Base-by-base conservation (phyloP, 2,113 vertebrate species). In the Maccullochella peelii region DNA sequence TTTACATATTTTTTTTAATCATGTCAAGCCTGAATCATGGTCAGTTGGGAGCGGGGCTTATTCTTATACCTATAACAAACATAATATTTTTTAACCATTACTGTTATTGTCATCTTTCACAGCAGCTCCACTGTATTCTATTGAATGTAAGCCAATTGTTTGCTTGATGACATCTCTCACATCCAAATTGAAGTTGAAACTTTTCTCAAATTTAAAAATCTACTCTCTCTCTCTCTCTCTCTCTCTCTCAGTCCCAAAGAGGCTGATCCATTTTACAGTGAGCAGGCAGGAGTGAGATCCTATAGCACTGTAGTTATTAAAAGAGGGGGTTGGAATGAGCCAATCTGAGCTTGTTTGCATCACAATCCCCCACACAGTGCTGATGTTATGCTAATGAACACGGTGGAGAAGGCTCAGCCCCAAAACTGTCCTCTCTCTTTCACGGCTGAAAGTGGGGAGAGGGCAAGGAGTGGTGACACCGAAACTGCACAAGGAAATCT, bases 311-410 rank as follows among this genome's bases (percentile, higher is more conserved):
- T 83, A 52, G 80, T 93, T 91, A 92, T 92, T 92, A 83, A 90
- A 90, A 90, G 68, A 65, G 70, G 78, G 67, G 83, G 61, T 33
- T 87, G 89, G 87, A 94, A 85, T 91, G 90, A 92, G 92, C 88
- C 92, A 90, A 92, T 92, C 86, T 83, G 68, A 83, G 90, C 91
- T 92, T 85, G 90, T 94, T 95, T 95, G 93, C 93, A 94, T 94
- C 94, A 95, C 95, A 96, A 95, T 95, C 91, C 82, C 79, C 79
- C 82, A 90, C 91, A 74, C 86, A 78, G 85, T 85, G 89, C 88
- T 94, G 94, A 93, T 95, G 94, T 94, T 93, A 96, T 96, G 95
- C 93, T 95, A 96, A 96, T 96, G 92, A 94, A 83, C 74, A 70
- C 87, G 25, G 84, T 63, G 83, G 86, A 89, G 90, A 89, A 88